phyloP scores from a whole-genome alignment of 2,113 vertebrate genomes.

The Galbula dea region DNA sequence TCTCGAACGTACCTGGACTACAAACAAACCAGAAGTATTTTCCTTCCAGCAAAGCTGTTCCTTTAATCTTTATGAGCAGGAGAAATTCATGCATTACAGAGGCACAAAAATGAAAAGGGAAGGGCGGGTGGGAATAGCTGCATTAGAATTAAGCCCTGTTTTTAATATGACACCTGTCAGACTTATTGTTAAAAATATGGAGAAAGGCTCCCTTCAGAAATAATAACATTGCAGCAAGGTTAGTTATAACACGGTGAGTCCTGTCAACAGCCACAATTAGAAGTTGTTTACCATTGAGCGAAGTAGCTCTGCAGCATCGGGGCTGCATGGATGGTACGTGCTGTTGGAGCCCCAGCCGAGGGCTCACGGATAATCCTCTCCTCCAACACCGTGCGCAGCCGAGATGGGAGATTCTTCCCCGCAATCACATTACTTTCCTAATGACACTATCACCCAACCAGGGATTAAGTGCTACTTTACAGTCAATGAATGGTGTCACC shows the following conservation, averaged over 20 bases:
- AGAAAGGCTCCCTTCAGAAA: slow-evolving; percentile 63
- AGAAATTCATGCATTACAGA: slow-evolving; percentile 47
- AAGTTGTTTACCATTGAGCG: slow-evolving; percentile 53
- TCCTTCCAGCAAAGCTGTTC: slow-evolving; percentile 36
- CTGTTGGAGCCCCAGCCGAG: neutral
- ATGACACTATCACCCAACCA: neutral
- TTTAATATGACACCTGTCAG: slow-evolving; percentile 72
- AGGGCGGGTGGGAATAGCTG: slow-evolving; percentile 24
- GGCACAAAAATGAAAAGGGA: slow-evolving; percentile 26
- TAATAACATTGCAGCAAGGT: slow-evolving; percentile 57
- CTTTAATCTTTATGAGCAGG: slow-evolving; percentile 47
- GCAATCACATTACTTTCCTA: neutral
- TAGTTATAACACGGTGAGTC: slow-evolving; percentile 32
- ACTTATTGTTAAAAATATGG: slow-evolving; percentile 51
- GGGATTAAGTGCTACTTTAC: neutral
- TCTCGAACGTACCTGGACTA: neutral
- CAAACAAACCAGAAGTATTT: slow-evolving; percentile 31
- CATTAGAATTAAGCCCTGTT: slow-evolving; percentile 64
- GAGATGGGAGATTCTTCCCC: neutral
- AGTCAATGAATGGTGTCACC: neutral
- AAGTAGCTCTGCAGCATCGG: neutral
- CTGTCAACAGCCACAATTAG: slow-evolving; percentile 66
- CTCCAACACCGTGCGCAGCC: neutral
- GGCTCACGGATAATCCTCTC: neutral
- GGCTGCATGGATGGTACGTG: neutral